Conservation (phyloP, 2,113 vertebrate genomes). For the Larimichthys polyactis region DNA sequence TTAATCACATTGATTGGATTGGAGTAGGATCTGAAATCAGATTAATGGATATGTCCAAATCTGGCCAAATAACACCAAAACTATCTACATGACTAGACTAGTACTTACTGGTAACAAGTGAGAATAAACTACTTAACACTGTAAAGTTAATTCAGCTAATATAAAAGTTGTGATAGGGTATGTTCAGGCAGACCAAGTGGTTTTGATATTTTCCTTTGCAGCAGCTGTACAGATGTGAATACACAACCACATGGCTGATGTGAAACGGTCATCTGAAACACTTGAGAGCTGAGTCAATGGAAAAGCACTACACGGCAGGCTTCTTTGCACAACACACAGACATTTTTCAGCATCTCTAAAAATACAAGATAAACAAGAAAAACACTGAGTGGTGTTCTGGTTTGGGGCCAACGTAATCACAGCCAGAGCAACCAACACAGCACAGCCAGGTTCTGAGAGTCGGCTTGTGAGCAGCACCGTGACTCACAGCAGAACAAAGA, state of each 20-base stretch:
- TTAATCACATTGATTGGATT: no score
- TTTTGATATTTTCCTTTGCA: conserved; percentile 41
- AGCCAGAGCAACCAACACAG: conserved; percentile 57
- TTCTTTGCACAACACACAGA: conserved; percentile 41
- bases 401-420: conserved; percentile 65
- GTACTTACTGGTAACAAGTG: no score
- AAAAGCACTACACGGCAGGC: conserved; percentile 26
- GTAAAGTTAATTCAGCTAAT: conserved; percentile 5
- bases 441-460: conserved; percentile 58
- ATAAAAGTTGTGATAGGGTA: neutral
- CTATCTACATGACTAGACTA: neutral
- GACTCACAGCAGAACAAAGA: conserved; percentile 61
- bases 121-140: neutral
- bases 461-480: conserved; percentile 21
- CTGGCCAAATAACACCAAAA: no score
- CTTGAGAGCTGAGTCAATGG: conserved; percentile 54
- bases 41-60: no score
- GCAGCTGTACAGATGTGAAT: conserved; percentile 54
- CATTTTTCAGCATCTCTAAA: conserved; percentile 48
- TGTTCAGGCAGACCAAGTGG: neutral
- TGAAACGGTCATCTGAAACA: conserved; percentile 46
- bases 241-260: conserved; percentile 48
- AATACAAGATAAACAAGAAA: conserved; percentile 62
- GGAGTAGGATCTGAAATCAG: no score
- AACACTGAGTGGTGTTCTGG: conserved; percentile 52